Base-by-base conservation (phyloP, 2,888 invertebrate species). In the Aleiodes testaceus region DNA sequence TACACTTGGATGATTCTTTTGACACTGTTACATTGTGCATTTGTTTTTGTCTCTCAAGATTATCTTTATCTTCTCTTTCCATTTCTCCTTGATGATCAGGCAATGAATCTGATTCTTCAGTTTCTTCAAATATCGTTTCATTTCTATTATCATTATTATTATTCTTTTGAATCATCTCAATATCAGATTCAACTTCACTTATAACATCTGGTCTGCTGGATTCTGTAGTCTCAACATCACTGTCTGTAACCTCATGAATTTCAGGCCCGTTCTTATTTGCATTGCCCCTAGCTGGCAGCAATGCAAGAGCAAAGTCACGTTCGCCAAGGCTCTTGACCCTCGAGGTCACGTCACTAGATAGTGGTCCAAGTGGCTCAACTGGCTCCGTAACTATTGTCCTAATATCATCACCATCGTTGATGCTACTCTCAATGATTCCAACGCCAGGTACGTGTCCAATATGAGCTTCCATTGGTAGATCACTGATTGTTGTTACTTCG, bases 141-240 rank as follows among this genome's bases (percentile, higher is more conserved):
- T 26, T 65, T 9, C n/a, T n/a, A n/a, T n/a, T n/a, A n/a, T n/a
- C n/a, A n/a, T n/a, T n/a, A n/a, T n/a, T n/a, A n/a, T n/a, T n/a
- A n/a, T 61, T 49, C 44, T 64, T 63, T 36, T 88, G 88, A 81
- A 92, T 92, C 89, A 90, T 91, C 79, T 92, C 91, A 45, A 90
- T 85, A 76, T 92, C 92, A 0, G 91, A 90, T 70, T 92, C 92
- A 20, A 90, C 91, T 84, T 93, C 93, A 47, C 91, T 90, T 12
- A 94, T 89, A 26, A 92, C 84, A 11, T 91, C 88, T 45, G 67
- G 70, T 72, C 50, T 71, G 66, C 26, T 75, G 73, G 67, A 72
- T 11, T 67, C 73, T 59, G 73, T 79, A 20, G 73, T 67, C 30
- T 84, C 85, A 30, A 77, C 75, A 59, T 87, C 86, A 73, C 80